Evolutionary conservation across 2,113 vertebrate genomes (phyloP).

Genomic region (Cynoglossus semilaevis): DNA sequence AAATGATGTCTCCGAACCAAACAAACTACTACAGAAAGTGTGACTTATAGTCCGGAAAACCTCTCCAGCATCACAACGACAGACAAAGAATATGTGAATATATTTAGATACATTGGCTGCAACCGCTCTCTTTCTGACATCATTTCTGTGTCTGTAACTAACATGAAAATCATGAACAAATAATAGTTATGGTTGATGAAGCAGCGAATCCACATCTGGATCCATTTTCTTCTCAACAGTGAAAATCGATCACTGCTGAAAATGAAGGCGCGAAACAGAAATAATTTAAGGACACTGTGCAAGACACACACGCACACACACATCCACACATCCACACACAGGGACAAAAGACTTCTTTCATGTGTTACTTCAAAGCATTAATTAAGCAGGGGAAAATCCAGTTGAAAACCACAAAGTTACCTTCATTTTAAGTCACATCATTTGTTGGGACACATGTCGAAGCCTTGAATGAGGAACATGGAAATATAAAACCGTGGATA

Average conservation of each 20-base stretch:
- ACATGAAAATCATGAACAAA: too few species aligned
- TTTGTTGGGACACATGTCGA: constrained; percentile 58
- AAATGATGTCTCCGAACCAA: too few species aligned
- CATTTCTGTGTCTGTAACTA: too few species aligned
- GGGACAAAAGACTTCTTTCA: constrained; percentile 50
- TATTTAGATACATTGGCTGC: too few species aligned
- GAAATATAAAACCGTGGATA: constrained; percentile 32
- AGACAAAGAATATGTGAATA: too few species aligned
- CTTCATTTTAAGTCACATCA: constrained; percentile 52
- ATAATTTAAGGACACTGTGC: constrained; percentile 33
- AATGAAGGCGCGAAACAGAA: constrained; percentile 39
- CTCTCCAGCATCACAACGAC: too few species aligned
- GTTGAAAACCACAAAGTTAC: constrained; percentile 66
- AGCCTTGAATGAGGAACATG: constrained; percentile 36
- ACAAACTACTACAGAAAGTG: too few species aligned
- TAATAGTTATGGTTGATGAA: too few species aligned
- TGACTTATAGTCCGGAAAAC: too few species aligned
- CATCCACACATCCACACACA: neutral
- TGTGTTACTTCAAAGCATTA: constrained; percentile 71
- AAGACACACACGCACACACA: constrained; percentile 15
- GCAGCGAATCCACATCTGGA: constrained; percentile 58
- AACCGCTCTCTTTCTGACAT: too few species aligned
- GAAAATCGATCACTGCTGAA: constrained; percentile 61
- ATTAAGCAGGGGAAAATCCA: constrained; percentile 62
- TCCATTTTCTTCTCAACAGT: constrained; percentile 61